phyloP scores from a whole-genome alignment of 23 tunicate species.

The Phallusia fumigata region DNA sequence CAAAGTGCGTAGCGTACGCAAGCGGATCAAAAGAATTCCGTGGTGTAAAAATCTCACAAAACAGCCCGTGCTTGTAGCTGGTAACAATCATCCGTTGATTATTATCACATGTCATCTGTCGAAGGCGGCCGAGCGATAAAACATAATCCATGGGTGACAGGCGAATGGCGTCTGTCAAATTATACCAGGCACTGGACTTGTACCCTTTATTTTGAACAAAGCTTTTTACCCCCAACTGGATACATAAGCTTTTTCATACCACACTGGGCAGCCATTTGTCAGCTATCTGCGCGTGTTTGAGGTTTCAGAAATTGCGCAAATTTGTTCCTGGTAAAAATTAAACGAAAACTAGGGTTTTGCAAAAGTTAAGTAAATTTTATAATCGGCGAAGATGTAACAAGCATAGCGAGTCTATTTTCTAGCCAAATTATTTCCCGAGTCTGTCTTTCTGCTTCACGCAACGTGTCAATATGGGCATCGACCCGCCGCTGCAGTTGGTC shows the following conservation, averaged over 20 bases:
- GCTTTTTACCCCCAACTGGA: no score
- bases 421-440: conserved; percentile 26
- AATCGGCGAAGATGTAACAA: neutral
- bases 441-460: neutral
- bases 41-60: neutral
- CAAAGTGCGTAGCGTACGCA: no score
- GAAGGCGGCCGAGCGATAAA: neutral
- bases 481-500: neutral
- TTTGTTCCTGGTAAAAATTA: no score
- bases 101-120: neutral
- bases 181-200: neutral
- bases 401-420: conserved; percentile 24
- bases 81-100: neutral
- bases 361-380: no score
- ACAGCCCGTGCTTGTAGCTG: neutral
- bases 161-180: conserved; percentile 5
- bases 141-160: conserved; percentile 1
- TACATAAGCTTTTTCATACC: no score
- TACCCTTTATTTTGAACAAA: neutral
- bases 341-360: no score
- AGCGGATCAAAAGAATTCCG: no score
- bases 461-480: neutral
- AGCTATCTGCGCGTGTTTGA: no score
- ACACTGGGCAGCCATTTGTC: no score
- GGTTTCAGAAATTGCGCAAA: no score